These are phyloP conservation scores for Aporrectodea caliginosa DNA, from an alignment of 1,140 invertebrate genomes.

Conservation along the genomic window DNA sequence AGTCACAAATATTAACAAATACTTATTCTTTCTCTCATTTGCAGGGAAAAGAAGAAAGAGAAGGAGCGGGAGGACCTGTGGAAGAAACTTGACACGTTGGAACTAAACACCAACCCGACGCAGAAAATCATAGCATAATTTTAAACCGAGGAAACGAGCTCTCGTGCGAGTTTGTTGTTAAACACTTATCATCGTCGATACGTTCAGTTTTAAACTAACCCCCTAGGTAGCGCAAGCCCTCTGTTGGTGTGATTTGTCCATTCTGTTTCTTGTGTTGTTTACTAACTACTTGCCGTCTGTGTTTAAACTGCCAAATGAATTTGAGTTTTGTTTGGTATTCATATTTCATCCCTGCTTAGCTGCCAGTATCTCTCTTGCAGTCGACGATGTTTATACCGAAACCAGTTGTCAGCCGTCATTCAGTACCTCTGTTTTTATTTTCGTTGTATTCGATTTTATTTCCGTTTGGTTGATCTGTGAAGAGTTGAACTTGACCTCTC, in stretches of 20 bases:
- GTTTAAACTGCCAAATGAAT: too few species aligned
- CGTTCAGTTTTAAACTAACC: not conserved
- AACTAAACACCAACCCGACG: not conserved
- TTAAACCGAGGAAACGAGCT: not conserved
- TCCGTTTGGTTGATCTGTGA: too few species aligned
- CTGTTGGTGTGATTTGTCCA: not conserved
- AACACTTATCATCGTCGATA: not conserved
- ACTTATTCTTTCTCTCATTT: not conserved
- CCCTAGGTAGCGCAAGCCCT: too few species aligned
- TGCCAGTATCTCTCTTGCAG: too few species aligned
- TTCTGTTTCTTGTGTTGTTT: not conserved
- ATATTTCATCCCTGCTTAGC: too few species aligned
- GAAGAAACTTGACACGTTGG: conserved; percentile 52
- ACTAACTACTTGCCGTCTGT: too few species aligned
- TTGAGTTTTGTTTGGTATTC: too few species aligned
- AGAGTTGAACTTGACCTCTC: too few species aligned
- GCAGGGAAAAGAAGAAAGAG: conserved; percentile 55
- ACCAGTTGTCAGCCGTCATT: too few species aligned
- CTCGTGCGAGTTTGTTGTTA: not conserved
- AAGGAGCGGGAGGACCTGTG: conserved; percentile 55
- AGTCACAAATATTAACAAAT: not conserved
- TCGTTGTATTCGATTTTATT: too few species aligned
- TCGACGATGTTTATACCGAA: too few species aligned
- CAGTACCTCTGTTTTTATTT: too few species aligned
- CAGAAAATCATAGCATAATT: conserved; percentile 3